A percentile compares a stretch with the other conserved stretches of the same genome.
Evolutionary conservation across 1,140 invertebrate genomes (phyloP).

Genomic region (Reticulitermes speratus): DNA sequence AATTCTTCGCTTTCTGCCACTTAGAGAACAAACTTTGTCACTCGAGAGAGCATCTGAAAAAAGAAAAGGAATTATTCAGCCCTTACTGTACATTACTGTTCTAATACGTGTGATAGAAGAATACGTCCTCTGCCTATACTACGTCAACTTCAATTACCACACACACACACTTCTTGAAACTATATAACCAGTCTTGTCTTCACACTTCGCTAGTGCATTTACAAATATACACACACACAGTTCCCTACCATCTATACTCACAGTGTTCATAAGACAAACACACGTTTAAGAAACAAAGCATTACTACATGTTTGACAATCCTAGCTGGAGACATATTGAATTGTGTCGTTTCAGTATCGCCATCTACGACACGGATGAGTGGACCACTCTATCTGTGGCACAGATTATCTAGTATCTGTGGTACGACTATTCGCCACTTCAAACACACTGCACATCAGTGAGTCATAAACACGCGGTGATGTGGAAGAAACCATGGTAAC

Average conservation of each 20-base stretch:
- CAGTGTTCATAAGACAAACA: background rate
- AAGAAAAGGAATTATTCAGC: background rate
- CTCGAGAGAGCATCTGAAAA: background rate
- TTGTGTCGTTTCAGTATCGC: too few species aligned
- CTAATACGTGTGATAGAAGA: too few species aligned
- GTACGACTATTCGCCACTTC: too few species aligned
- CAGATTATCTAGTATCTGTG: too few species aligned
- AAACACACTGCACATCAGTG: too few species aligned
- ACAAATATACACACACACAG: too few species aligned
- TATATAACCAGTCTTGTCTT: background rate
- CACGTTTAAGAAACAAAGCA: background rate
- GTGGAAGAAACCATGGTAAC: too few species aligned
- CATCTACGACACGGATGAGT: too few species aligned
- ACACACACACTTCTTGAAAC: background rate
- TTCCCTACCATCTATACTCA: background rate
- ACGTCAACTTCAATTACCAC: background rate
- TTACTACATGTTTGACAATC: background rate
- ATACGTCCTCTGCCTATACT: too few species aligned
- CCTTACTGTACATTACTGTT: background rate
- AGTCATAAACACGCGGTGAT: too few species aligned
- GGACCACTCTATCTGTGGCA: too few species aligned
- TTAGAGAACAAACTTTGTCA: conserved; percentile 7
- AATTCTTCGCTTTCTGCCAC: conserved; percentile 15
- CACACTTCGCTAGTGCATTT: background rate
- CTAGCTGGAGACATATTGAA: background rate